phyloP scores from a whole-genome alignment of 2,113 vertebrate species.

The Pseudois nayaur region DNA sequence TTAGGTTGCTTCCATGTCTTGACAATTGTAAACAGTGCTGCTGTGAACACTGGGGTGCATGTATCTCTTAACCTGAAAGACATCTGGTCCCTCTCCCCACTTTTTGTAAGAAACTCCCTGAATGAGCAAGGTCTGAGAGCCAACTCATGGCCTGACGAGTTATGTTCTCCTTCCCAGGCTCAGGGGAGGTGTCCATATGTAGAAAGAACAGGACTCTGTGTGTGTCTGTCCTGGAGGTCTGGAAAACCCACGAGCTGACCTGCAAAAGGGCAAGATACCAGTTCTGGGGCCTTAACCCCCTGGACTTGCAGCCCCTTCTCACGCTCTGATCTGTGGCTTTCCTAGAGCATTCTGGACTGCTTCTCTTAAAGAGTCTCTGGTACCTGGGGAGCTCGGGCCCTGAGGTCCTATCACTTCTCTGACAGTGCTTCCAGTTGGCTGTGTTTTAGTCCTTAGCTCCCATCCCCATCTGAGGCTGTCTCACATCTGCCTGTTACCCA shows the following conservation, averaged over 20 bases:
- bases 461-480: neutral
- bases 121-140: neutral
- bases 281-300: neutral
- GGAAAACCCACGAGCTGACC: neutral
- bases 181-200: neutral
- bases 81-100: neutral
- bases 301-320: neutral
- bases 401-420: neutral
- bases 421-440: neutral
- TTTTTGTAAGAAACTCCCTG: neutral
- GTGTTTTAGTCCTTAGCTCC: neutral
- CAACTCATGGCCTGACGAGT: neutral
- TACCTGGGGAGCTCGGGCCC: neutral
- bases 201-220: neutral
- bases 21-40: neutral
- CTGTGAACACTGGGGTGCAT: neutral
- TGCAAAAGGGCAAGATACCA: neutral
- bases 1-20: neutral
- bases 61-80: neutral
- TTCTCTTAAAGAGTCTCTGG: neutral
- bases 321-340: neutral
- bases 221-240: neutral
- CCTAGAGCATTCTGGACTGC: neutral
- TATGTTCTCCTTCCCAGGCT: neutral
- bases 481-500: neutral